phyloP scores from a whole-genome alignment of 2,888 invertebrate species.

The Hyppa rectilinea region DNA sequence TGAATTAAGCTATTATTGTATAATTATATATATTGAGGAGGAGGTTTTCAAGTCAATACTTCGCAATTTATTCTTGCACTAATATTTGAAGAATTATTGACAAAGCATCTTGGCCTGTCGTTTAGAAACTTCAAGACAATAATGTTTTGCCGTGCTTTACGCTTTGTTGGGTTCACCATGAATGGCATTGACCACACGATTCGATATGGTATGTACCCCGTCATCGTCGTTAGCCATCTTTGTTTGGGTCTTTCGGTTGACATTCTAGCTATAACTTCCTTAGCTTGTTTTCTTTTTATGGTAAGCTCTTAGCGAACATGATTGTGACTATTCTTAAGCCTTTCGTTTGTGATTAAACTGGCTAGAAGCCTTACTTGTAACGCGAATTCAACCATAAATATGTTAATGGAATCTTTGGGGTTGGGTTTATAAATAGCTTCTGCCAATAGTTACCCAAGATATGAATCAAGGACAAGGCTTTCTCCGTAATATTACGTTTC shows the following conservation, averaged over 20 bases:
- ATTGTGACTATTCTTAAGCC: constrained; percentile 22
- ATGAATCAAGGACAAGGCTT: constrained; percentile 36
- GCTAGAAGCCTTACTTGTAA: not conserved
- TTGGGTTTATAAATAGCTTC: constrained; percentile 35
- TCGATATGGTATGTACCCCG: constrained; percentile 69
- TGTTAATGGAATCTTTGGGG: constrained; percentile 19
- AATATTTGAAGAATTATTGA: constrained; percentile 41
- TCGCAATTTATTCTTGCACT: not conserved
- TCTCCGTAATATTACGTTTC: constrained; percentile 48
- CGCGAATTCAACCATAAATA: constrained; percentile 6
- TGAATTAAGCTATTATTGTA: no score
- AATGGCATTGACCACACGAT: constrained; percentile 74
- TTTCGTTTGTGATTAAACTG: constrained; percentile 5
- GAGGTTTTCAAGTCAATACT: not conserved
- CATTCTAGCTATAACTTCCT: constrained; percentile 49
- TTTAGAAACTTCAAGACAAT: constrained; percentile 62
- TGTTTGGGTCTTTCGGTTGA: constrained; percentile 64
- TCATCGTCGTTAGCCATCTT: constrained; percentile 67
- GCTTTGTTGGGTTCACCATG: constrained; percentile 66
- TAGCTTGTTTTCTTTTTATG: constrained; percentile 48
- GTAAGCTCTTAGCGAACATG: constrained; percentile 28
- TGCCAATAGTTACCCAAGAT: constrained; percentile 32
- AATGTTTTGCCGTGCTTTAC: constrained; percentile 67
- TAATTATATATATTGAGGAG: no score
- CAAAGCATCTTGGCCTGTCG: constrained; percentile 38